Conservation (phyloP, 2,888 invertebrate species). For the Eulithis testata region DNA sequence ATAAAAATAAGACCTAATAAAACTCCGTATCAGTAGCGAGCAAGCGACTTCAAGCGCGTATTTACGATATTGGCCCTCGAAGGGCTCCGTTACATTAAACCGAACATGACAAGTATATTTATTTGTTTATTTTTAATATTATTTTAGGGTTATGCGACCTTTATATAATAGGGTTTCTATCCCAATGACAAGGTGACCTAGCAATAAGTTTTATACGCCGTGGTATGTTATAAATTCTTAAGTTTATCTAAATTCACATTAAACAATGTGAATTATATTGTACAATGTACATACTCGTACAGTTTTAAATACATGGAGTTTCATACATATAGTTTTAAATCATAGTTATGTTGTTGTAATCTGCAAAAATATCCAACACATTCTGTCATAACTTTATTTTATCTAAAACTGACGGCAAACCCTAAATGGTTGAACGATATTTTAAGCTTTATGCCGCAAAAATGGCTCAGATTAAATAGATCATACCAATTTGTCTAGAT, state of each 20-base stretch:
- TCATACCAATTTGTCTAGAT: slow-evolving; percentile 24
- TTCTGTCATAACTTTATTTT: background rate
- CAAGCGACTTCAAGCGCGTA: slow-evolving; percentile 61
- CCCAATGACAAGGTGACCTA: background rate
- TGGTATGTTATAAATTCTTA: no score
- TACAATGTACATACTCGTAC: no score
- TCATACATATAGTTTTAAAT: no score
- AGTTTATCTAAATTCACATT: no score
- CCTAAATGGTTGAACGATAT: background rate
- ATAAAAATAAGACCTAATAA: slow-evolving; percentile 74
- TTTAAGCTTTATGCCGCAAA: slow-evolving; percentile 10
- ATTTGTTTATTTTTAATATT: slow-evolving; percentile 27
- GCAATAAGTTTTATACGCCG: background rate
- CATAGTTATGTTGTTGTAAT: no score
- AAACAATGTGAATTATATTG: no score
- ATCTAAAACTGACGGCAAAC: background rate
- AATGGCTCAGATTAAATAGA: slow-evolving; percentile 17
- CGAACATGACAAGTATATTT: slow-evolving; percentile 27
- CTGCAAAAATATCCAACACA: background rate
- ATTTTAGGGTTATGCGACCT: slow-evolving; percentile 3
- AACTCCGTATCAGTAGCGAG: slow-evolving; percentile 67
- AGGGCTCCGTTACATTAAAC: slow-evolving; percentile 49
- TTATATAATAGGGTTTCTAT: slow-evolving; percentile 7
- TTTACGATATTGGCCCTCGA: slow-evolving; percentile 62
- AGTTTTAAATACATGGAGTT: no score